phyloP scores from a whole-genome alignment of 2,113 vertebrate species.

The Menura novaehollandiae region DNA sequence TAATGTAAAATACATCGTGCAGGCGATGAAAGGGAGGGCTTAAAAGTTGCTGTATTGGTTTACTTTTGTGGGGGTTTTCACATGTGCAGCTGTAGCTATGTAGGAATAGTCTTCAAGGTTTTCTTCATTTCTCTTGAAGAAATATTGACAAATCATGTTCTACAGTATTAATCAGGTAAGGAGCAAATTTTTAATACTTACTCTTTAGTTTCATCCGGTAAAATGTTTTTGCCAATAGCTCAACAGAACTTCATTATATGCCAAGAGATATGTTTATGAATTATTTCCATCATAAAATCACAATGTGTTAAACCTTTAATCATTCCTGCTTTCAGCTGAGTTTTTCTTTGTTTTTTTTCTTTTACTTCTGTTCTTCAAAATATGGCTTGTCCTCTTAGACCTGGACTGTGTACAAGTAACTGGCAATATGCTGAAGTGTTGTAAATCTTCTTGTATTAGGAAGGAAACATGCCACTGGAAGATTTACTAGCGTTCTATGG shows the following conservation, averaged over 20 bases:
- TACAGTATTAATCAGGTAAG: neutral
- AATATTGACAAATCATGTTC: neutral
- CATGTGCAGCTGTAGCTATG: neutral
- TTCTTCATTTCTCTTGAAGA: neutral
- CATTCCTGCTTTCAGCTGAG: neutral
- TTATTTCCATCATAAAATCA: neutral
- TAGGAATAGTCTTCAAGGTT: neutral
- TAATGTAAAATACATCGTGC: neutral
- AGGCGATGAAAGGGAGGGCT: neutral
- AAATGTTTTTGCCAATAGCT: neutral
- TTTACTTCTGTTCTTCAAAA: neutral
- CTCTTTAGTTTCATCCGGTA: neutral
- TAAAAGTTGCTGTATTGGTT: neutral
- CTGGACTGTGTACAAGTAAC: neutral
- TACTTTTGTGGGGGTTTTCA: neutral
- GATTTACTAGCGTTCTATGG: constrained; percentile 95
- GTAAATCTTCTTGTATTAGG: constrained; percentile 70
- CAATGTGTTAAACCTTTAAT: neutral
- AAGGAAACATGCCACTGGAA: constrained; percentile 96
- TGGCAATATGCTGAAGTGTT: neutral
- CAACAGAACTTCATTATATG: neutral
- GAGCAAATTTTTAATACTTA: neutral
- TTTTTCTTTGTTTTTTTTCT: neutral
- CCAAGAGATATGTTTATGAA: neutral
- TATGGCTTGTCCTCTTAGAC: neutral